Evolutionary conservation across 2,113 vertebrate species (phyloP).

Genomic region (Hippocampus zosterae): DNA sequence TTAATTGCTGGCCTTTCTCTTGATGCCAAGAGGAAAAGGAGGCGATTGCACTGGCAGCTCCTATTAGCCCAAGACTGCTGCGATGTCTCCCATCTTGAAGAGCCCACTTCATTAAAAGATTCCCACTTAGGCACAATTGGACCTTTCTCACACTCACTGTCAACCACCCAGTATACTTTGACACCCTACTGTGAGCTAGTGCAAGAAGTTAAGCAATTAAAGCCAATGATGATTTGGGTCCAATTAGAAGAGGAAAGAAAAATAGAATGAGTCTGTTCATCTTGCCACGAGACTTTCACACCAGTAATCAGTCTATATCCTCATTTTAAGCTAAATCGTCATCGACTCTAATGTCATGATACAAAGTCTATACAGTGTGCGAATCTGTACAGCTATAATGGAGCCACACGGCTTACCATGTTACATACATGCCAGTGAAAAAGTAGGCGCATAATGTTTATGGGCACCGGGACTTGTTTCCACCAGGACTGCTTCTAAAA

Average conservation of each 20-base stretch:
- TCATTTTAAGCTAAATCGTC: too few relatives aligned
- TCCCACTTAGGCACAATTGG: constrained; percentile 74
- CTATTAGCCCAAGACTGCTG: constrained; percentile 78
- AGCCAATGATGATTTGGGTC: background rate
- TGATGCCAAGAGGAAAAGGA: constrained; percentile 79
- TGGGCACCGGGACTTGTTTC: too few relatives aligned
- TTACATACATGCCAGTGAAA: too few relatives aligned
- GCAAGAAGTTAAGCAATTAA: background rate
- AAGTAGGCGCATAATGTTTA: too few relatives aligned
- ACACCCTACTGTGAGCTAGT: constrained; percentile 22
- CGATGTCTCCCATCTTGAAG: constrained; percentile 61
- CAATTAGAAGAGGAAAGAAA: background rate
- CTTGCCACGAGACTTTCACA: too few relatives aligned
- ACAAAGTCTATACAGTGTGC: too few relatives aligned
- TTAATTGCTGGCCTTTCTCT: constrained; percentile 83
- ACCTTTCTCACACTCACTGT: constrained; percentile 41
- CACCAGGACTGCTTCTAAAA: too few relatives aligned
- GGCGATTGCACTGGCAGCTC: constrained; percentile 77
- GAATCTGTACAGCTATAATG: too few relatives aligned
- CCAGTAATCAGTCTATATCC: too few relatives aligned
- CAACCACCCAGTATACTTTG: constrained; percentile 18
- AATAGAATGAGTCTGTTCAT: too few relatives aligned
- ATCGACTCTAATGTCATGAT: too few relatives aligned
- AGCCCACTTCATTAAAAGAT: constrained; percentile 74
- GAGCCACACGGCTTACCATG: too few relatives aligned